These are phyloP conservation scores for Drosophila testacea DNA, from an alignment of 2,888 invertebrate genomes.

Conservation along the genomic window DNA sequence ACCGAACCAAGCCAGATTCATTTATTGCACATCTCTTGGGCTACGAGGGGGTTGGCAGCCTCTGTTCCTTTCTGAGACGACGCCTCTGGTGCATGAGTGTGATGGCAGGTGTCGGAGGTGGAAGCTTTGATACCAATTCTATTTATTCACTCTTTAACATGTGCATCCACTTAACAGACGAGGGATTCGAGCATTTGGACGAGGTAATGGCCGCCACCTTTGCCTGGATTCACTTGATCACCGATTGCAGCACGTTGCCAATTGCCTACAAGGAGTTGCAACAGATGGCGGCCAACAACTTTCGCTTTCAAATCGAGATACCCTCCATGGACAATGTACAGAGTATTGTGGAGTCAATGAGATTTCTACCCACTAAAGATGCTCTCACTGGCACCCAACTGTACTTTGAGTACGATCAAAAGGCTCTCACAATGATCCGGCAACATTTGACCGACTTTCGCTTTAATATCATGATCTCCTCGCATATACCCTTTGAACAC, in stretches of 20 bases:
- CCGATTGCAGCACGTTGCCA: conserved; percentile 68
- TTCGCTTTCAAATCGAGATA: conserved; percentile 90
- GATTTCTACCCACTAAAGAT: conserved; percentile 91
- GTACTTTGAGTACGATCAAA: conserved; percentile 91
- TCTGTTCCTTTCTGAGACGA: conserved; percentile 91
- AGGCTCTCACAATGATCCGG: conserved; percentile 82
- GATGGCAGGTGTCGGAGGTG: conserved; percentile 89
- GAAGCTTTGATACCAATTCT: conserved; percentile 92
- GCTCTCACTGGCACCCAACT: conserved; percentile 91
- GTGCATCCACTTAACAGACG: conserved; percentile 90
- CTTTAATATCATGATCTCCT: conserved; percentile 84
- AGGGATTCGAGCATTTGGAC: conserved; percentile 90
- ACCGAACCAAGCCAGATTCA: conserved; percentile 86
- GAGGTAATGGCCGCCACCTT: conserved; percentile 92
- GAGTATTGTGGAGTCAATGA: conserved; percentile 91
- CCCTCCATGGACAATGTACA: conserved; percentile 92
- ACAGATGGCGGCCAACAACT: conserved; percentile 90
- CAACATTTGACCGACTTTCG: conserved; percentile 75
- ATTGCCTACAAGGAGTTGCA: conserved; percentile 87
- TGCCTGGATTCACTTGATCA: conserved; percentile 91
- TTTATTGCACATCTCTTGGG: conserved; percentile 92
- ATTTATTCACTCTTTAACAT: conserved; percentile 91
- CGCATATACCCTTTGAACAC: conserved; percentile 78
- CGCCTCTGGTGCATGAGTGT: conserved; percentile 91
- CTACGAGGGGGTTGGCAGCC: conserved; percentile 94